Conservation (phyloP, 2,888 invertebrate species). For the Macrosiphum euphorbiae region DNA sequence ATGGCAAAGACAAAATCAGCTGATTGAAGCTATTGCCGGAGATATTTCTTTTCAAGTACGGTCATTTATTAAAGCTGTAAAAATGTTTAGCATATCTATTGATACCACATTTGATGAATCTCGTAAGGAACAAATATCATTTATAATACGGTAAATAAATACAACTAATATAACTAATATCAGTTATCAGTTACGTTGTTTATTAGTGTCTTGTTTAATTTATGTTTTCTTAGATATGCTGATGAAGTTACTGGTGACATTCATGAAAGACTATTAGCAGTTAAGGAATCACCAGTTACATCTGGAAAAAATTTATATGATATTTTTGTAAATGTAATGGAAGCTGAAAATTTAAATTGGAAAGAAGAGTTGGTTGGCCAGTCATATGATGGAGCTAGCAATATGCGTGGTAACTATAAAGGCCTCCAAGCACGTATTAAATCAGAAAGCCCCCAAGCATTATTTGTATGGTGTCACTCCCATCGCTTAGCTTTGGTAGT, state of each 20-base stretch:
- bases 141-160: not conserved
- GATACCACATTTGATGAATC: not conserved
- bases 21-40: not conserved
- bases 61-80: not conserved
- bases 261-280: conserved; percentile 7
- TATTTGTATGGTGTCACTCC: not conserved
- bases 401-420: not conserved
- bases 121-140: conserved; percentile 10
- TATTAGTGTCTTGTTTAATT: too few species aligned
- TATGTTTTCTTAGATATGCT: not conserved
- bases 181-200: too few species aligned
- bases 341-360: not conserved
- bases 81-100: conserved; percentile 2
- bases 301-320: not conserved
- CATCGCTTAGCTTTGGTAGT: too few species aligned
- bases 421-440: too few species aligned
- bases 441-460: too few species aligned
- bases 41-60: not conserved
- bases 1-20: not conserved
- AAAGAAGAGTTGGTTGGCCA: not conserved
- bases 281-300: conserved; percentile 1
- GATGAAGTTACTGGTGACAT: not conserved
- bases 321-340: conserved; percentile 11
- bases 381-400: conserved; percentile 13
- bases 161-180: too few species aligned